Conservation (phyloP, 2,888 invertebrate genomes). For the Tridacna crocea region DNA sequence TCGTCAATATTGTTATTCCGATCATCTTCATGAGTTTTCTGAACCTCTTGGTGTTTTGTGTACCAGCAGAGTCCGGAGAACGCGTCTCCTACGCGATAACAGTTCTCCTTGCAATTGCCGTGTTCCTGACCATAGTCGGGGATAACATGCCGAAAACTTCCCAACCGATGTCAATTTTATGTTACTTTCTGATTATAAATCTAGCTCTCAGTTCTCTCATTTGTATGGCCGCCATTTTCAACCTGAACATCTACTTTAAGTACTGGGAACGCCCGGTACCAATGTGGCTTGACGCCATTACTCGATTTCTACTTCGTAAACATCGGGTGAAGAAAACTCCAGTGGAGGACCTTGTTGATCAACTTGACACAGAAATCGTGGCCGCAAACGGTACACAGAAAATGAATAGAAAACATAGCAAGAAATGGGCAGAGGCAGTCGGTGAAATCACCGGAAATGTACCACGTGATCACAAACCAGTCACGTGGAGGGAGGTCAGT, state of each 20-base stretch:
- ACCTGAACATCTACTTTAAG: conserved; percentile 51
- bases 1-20: conserved; percentile 62
- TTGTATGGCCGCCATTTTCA: conserved; percentile 56
- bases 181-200: conserved; percentile 59
- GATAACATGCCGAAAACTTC: conserved; percentile 62
- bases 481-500: conserved; percentile 25
- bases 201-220: conserved; percentile 56
- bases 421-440: conserved; percentile 8
- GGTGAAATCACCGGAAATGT: conserved; percentile 2
- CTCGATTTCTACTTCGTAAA: not conserved
- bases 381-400: not conserved
- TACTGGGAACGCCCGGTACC: conserved; percentile 1
- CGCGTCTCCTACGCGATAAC: conserved; percentile 62
- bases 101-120: conserved; percentile 63
- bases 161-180: conserved; percentile 60
- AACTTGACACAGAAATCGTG: not conserved
- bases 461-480: conserved; percentile 8
- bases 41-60: conserved; percentile 58
- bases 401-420: not conserved
- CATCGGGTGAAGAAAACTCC: not conserved
- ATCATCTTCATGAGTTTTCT: conserved; percentile 61
- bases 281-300: not conserved
- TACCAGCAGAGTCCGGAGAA: conserved; percentile 63
- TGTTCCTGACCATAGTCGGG: conserved; percentile 63
- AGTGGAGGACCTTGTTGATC: not conserved